Evolutionary conservation across 2,888 invertebrate genomes (phyloP).

Genomic region (Drosophila dives): DNA sequence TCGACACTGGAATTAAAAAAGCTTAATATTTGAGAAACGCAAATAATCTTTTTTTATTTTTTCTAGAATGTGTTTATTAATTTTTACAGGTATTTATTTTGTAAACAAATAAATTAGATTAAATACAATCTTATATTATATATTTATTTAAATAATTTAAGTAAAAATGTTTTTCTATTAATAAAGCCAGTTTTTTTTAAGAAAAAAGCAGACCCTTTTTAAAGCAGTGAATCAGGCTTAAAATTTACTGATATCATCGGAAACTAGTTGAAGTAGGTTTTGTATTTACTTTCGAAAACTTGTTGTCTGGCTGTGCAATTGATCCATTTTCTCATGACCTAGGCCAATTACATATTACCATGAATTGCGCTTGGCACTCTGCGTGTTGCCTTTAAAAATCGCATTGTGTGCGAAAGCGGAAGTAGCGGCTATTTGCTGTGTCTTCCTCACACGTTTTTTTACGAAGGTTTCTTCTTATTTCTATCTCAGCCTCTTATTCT

Average conservation of each 20-base stretch:
- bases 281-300: background rate
- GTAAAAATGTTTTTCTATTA: background rate
- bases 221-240: background rate
- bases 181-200: background rate
- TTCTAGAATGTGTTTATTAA: background rate
- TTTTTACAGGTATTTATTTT: background rate
- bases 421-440: slow-evolving; percentile 13
- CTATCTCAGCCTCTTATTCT: background rate
- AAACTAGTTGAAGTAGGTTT: background rate
- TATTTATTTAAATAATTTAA: background rate
- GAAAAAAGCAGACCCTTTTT: background rate
- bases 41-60: background rate
- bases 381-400: slow-evolving; percentile 1
- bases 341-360: slow-evolving; percentile 20
- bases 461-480: slow-evolving; percentile 42
- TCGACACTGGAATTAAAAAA: background rate
- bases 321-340: slow-evolving; percentile 30
- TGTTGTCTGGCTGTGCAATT: slow-evolving; percentile 17
- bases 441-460: slow-evolving; percentile 61
- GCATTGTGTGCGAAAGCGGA: slow-evolving; percentile 11
- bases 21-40: background rate
- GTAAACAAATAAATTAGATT: background rate
- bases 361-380: slow-evolving; percentile 1
- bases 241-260: background rate
- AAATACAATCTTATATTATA: background rate